Evolutionary conservation across 2,888 invertebrate genomes (phyloP), one percentile per base, ranked within the genome.

Genomic region (Ctena decussata): DNA sequence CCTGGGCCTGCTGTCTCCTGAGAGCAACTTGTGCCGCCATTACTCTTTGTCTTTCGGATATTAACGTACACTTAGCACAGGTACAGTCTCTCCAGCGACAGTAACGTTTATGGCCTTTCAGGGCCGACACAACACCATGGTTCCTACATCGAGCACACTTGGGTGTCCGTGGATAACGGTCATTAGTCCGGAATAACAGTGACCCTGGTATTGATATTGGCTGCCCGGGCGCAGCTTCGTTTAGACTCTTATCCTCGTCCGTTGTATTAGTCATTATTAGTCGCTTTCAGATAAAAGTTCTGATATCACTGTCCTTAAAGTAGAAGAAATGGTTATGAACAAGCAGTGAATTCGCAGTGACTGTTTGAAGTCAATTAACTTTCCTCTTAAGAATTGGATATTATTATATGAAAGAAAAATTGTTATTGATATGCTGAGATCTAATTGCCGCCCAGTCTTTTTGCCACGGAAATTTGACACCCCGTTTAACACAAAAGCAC

Each of bases 1-100:
- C 99, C 96, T 99, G 99, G 0, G 99, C 99, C 95, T 99, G 99
- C 95, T 99, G 99, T 74, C 99, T 97, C 49, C 99, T 97, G 72
- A 99, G 96, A 35, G 99, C 99, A 89, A 99, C 99, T 97, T 98
- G 98, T 75, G 99, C 99, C 32, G 99, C 99, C 99, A 99, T 99
- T 85, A 99, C 99, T 60, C 99, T 97, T 96, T 99, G 99, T 85
- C 99, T 96, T 96, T 99, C 99, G 0, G 99, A 99, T 91, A 99
- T 99, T 91, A 99, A 97, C 27, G 99, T 99, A 96, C 99, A 99
- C 96, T 99, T 99, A 78, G 99, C 98, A 89, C 96, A 99, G 88
- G 98, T 98, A 96, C 99, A 99, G 96, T 99, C 99, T 88, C 95
- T 96, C 99, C 99, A 99, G 84, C 99, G 97, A 96, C 99, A 99